Conservation (phyloP, 2,888 invertebrate genomes). For the Agrochola litura region DNA sequence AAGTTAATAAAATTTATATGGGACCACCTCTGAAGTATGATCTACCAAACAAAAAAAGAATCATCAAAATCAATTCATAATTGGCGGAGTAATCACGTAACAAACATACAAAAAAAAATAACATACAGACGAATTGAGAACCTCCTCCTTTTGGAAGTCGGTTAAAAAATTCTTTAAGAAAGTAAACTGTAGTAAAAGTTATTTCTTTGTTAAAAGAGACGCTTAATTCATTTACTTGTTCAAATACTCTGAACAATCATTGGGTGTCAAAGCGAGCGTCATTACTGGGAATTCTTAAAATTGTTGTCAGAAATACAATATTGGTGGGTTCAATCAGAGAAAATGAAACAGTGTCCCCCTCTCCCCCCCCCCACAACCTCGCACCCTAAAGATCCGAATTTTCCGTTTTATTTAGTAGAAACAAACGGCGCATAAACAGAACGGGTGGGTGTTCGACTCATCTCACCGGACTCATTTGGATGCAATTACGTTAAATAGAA, state of each 20-base stretch:
- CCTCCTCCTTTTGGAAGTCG: no score
- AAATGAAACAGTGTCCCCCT: constrained; percentile 71
- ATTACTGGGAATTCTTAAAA: constrained; percentile 58
- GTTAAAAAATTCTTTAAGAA: no score
- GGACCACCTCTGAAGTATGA: no score
- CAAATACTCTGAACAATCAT: constrained; percentile 9
- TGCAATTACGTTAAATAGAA: constrained; percentile 68
- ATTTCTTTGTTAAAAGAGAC: not conserved
- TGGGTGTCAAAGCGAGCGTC: constrained; percentile 37
- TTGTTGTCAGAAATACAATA: constrained; percentile 76
- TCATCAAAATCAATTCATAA: no score
- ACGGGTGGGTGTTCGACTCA: constrained; percentile 57
- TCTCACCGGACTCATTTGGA: constrained; percentile 63
- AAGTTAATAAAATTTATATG: no score
- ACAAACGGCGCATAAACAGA: constrained; percentile 61
- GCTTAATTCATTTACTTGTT: constrained; percentile 3
- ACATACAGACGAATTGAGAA: no score
- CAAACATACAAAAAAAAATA: no score
- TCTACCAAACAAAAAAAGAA: no score
- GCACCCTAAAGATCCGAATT: constrained; percentile 49
- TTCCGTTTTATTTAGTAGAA: constrained; percentile 61
- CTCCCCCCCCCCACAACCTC: constrained; percentile 26
- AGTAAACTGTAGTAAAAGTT: not conserved
- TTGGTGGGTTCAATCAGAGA: constrained; percentile 75
- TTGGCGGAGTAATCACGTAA: no score